A percentile compares a stretch with the other conserved stretches of the same genome.
Conservation (phyloP, 2,888 invertebrate species). For the Bugulina stolonifera region DNA sequence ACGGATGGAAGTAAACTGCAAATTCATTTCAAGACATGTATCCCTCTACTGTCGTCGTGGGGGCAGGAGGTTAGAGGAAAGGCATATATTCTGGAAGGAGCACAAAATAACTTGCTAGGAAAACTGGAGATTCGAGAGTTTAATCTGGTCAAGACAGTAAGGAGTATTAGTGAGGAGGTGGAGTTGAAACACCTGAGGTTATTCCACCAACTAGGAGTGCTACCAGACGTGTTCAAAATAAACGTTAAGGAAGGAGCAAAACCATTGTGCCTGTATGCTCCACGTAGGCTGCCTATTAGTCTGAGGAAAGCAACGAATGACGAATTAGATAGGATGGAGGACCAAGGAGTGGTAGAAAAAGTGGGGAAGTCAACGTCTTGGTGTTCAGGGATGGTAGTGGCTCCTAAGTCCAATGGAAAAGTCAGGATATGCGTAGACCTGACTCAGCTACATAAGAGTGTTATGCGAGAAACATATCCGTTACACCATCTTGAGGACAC, state of each 20-base stretch:
- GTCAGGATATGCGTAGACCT: too few species aligned
- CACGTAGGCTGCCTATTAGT: too few species aligned
- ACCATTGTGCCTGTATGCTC: too few species aligned
- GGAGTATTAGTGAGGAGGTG: not conserved
- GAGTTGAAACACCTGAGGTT: not conserved
- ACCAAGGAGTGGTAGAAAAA: too few species aligned
- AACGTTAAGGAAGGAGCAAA: not conserved
- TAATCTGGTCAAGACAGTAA: not conserved
- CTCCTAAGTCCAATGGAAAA: too few species aligned
- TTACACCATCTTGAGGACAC: too few species aligned
- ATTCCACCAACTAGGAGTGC: not conserved
- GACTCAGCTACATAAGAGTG: too few species aligned
- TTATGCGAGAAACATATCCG: too few species aligned
- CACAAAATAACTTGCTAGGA: not conserved
- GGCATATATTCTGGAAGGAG: not conserved
- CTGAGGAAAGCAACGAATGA: too few species aligned
- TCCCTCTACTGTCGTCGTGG: not conserved
- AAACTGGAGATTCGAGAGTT: not conserved
- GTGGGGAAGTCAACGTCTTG: too few species aligned
- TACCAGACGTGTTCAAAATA: not conserved
- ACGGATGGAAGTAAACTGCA: not conserved
- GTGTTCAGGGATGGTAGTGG: too few species aligned
- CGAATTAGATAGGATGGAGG: too few species aligned
- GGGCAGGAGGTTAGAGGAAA: not conserved
- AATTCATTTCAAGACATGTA: not conserved